Evolutionary conservation across 2,797 vertebrate species (phyloP), one percentile per base, ranked within the genome.

Genomic region (Argya squamiceps): DNA sequence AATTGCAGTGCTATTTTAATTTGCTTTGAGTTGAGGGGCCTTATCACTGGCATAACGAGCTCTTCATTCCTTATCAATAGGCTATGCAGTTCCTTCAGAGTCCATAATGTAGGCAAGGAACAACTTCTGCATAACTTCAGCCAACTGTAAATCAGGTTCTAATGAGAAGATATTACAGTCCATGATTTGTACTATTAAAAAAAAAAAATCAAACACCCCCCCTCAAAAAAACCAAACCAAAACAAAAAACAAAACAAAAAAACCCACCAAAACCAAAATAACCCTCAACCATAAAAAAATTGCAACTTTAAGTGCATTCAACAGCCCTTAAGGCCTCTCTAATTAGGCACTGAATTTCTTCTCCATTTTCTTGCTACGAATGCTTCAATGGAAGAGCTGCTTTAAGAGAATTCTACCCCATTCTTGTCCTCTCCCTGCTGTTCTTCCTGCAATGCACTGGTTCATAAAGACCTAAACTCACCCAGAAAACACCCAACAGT

Each of bases 291-390:
- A 52, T 30, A 23, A 85, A 67, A 68, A n/a, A 9, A 13, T 10
- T 80, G 26, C 55, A 87, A 91, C 21, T 92, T 93, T 64, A 85
- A 65, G 49, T 12, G 9, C 24, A 82, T 85, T 93, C 87, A 83
- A 60, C 52, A 87, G 76, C 58, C 52, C 82, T 90, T 41, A 73
- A 92, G 80, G 53, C 55, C 79, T 94, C 60, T 93, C 84, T 85
- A 79, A 96, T 92, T 90, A 95, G 69, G 23, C 36, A 82, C 44
- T 62, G 58, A 15, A 69, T 74, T 67, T 94, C 43, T 92, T 78
- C 77, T 80, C 59, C 47, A 44, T 77, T 83, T 80, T 30, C 56
- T 47, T 83, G 36, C 52, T 55, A 34, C 9, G 32, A 85, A 79
- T 47, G 30, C 19, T 62, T 83, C 47, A 50, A 4, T 47, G 71